These are phyloP conservation scores for Cyclophora albipunctata DNA, from an alignment of 2,888 invertebrate genomes.

Conservation along the genomic window DNA sequence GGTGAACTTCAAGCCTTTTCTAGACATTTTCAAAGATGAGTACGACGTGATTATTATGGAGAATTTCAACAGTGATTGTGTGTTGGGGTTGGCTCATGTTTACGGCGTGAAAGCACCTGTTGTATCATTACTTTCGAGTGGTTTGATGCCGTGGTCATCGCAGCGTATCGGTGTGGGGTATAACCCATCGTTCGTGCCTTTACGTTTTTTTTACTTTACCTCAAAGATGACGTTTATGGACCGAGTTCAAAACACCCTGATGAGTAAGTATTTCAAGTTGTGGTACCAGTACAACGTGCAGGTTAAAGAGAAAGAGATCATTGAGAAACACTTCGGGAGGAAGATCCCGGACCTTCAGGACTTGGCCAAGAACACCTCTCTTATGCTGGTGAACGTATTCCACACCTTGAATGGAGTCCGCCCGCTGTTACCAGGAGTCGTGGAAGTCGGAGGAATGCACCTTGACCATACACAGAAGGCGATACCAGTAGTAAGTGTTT, in stretches of 20 bases:
- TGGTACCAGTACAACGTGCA: slow-evolving; percentile 51
- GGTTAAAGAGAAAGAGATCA: slow-evolving; percentile 46
- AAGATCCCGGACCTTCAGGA: slow-evolving; percentile 67
- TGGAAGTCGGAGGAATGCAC: slow-evolving; percentile 80
- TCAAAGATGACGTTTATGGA: slow-evolving; percentile 68
- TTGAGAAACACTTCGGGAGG: slow-evolving; percentile 59
- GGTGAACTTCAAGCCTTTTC: slow-evolving; percentile 50
- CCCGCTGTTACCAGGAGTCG: slow-evolving; percentile 72
- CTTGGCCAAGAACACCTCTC: slow-evolving; percentile 66
- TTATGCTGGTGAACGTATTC: slow-evolving; percentile 77
- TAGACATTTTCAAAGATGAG: slow-evolving; percentile 46
- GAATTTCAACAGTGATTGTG: slow-evolving; percentile 66
- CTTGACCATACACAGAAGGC: slow-evolving; percentile 49
- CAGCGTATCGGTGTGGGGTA: slow-evolving; percentile 60
- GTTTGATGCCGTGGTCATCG: slow-evolving; percentile 55
- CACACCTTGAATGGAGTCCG: slow-evolving; percentile 74
- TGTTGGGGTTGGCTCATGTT: slow-evolving; percentile 53
- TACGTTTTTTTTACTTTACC: slow-evolving; percentile 62
- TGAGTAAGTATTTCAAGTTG: slow-evolving; percentile 37
- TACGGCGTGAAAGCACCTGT: slow-evolving; percentile 68
- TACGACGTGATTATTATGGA: slow-evolving; percentile 76
- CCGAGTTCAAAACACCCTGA: slow-evolving; percentile 53
- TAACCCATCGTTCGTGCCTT: slow-evolving; percentile 72
- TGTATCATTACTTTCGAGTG: slow-evolving; percentile 60
- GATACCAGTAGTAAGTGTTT: slow-evolving; percentile 58